These are phyloP conservation scores for Cynodonichthys magdalenae DNA, from an alignment of 2,797 vertebrate genomes.

Conservation along the genomic window DNA sequence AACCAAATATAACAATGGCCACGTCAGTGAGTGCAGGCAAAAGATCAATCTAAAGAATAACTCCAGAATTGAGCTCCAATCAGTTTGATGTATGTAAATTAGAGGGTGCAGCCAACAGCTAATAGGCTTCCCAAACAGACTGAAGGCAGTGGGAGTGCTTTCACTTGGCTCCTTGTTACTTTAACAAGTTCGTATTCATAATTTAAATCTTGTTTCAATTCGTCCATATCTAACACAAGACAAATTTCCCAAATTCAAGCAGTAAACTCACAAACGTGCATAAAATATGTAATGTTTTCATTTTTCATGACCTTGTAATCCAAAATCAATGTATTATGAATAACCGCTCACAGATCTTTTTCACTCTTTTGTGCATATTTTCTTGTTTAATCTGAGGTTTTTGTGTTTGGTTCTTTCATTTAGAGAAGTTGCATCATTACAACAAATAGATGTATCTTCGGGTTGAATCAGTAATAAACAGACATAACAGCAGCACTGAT, in stretches of 20 bases:
- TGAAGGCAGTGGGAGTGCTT: too few relatives aligned
- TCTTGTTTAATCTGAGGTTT: too few relatives aligned
- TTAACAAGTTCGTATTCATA: not conserved
- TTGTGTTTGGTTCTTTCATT: not conserved
- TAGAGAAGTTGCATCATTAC: not conserved
- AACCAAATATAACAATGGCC: too few relatives aligned
- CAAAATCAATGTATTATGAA: not conserved
- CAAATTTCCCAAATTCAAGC: not conserved
- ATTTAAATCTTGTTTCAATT: not conserved
- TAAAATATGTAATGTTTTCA: not conserved
- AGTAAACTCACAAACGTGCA: not conserved
- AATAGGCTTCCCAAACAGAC: too few relatives aligned
- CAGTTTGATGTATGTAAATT: too few relatives aligned
- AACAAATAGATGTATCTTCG: not conserved
- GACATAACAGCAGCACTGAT: not conserved
- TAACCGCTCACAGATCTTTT: too few relatives aligned
- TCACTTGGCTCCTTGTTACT: too few relatives aligned
- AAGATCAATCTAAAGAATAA: too few relatives aligned
- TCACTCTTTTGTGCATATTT: too few relatives aligned
- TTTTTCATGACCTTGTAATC: not conserved
- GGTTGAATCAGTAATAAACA: not conserved
- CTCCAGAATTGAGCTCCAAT: too few relatives aligned
- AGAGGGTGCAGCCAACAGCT: too few relatives aligned
- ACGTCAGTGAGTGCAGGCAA: too few relatives aligned
- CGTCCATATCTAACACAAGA: not conserved